phyloP scores from a whole-genome alignment of 2,797 vertebrate genomes.

The Rhinatrema bivittatum region DNA sequence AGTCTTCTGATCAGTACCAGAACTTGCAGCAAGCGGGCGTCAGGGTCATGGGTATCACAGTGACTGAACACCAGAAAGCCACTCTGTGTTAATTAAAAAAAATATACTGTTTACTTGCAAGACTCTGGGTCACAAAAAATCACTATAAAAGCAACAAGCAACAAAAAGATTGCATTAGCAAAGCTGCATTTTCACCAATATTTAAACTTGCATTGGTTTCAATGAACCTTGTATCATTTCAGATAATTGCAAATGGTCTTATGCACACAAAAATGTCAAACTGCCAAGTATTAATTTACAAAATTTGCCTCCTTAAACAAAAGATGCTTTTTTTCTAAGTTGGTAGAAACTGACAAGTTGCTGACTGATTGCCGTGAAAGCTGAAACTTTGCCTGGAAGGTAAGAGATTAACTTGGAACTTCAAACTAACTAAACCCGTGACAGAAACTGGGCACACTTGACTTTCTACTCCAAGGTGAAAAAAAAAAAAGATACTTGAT shows the following conservation, averaged over 20 bases:
- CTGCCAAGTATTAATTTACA: rapidly evolving
- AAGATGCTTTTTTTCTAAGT: neutral
- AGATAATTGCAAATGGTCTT: neutral
- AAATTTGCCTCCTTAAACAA: neutral
- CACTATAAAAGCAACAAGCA: neutral
- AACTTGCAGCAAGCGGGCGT: no score
- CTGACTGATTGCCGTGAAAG: neutral
- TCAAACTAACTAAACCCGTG: no score
- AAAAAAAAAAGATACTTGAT: no score
- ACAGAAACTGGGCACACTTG: no score
- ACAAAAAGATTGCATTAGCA: neutral
- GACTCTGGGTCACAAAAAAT: neutral
- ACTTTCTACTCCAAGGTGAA: no score
- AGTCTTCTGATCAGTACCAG: no score
- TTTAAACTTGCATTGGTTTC: neutral
- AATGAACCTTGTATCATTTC: neutral
- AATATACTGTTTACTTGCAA: neutral
- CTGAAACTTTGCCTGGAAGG: no score
- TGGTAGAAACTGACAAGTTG: neutral
- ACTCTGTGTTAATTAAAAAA: neutral
- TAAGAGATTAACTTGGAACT: no score
- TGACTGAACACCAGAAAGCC: rapidly evolving
- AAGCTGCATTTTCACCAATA: neutral
- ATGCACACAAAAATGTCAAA: no score
- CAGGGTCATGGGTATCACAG: neutral